phyloP scores from a whole-genome alignment of 2,113 vertebrate genomes.

The Rhabdomys dilectus region DNA sequence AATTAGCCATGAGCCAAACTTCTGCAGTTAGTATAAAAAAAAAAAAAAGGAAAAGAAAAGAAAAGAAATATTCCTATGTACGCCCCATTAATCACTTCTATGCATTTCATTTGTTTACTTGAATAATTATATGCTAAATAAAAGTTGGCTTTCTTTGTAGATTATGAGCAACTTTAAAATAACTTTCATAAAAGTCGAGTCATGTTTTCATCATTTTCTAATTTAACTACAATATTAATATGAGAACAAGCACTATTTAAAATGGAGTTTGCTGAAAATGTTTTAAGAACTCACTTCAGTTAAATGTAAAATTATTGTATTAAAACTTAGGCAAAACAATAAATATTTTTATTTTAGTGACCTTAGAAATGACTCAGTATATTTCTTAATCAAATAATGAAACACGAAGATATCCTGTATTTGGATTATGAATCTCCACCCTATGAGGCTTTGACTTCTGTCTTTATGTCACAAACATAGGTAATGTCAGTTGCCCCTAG shows the following conservation, averaged over 20 bases:
- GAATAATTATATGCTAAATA: constrained; percentile 35
- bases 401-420: background rate
- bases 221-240: constrained; percentile 39
- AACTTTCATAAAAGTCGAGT: constrained; percentile 6
- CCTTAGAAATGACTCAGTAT: background rate
- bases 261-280: background rate
- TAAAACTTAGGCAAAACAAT: background rate
- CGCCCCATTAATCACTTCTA: constrained; percentile 23
- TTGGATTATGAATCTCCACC: background rate
- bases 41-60: too few relatives aligned
- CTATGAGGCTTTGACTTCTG: background rate
- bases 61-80: constrained; percentile 9
- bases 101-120: constrained; percentile 38
- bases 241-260: background rate
- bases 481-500: background rate
- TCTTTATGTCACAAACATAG: background rate
- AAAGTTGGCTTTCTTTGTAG: constrained; percentile 11
- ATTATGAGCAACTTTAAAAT: constrained; percentile 53
- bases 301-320: background rate
- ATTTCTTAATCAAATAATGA: constrained; percentile 27
- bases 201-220: constrained; percentile 58
- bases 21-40: background rate
- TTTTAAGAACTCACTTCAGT: constrained; percentile 31
- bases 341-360: background rate
- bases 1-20: background rate